Percentiles rank a stretch among this genome's conserved stretches.
Evolutionary conservation across 2,888 invertebrate genomes (phyloP).

Genomic region (Chouioia cunea): DNA sequence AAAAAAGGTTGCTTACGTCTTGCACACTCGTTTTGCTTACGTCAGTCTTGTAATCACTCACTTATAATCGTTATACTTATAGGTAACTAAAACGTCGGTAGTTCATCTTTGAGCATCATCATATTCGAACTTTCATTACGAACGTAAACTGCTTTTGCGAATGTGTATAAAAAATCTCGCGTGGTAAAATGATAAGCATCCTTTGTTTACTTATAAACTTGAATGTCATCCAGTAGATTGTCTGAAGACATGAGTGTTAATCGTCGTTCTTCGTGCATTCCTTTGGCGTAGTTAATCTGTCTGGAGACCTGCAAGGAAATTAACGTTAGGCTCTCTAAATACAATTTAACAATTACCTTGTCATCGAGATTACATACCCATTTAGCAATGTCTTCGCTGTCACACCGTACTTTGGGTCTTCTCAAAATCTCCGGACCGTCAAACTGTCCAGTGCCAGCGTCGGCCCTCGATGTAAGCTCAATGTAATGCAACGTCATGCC

Average conservation of each 20-base stretch:
- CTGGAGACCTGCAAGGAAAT: constrained; percentile 72
- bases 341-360: too few relatives aligned
- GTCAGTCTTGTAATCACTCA: constrained; percentile 44
- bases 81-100: constrained; percentile 25
- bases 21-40: constrained; percentile 37
- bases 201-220: constrained; percentile 61
- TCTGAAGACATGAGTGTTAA: constrained; percentile 75
- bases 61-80: constrained; percentile 28
- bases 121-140: constrained; percentile 15
- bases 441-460: constrained; percentile 66
- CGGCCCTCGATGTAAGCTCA: constrained; percentile 74
- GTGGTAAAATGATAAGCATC: constrained; percentile 4
- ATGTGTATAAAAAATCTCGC: constrained; percentile 26
- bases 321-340: too few relatives aligned
- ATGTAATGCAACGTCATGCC: constrained; percentile 74
- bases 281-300: constrained; percentile 90
- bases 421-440: constrained; percentile 73
- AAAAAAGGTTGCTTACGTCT: constrained; percentile 33
- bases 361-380: constrained; percentile 68
- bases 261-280: constrained; percentile 84
- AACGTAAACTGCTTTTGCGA: constrained; percentile 15
- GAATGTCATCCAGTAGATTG: constrained; percentile 65
- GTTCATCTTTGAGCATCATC: background rate
- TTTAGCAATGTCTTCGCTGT: constrained; percentile 77
- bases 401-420: constrained; percentile 84